Base-by-base conservation (phyloP, 2,888 invertebrate species). In the Athalia rosae region DNA sequence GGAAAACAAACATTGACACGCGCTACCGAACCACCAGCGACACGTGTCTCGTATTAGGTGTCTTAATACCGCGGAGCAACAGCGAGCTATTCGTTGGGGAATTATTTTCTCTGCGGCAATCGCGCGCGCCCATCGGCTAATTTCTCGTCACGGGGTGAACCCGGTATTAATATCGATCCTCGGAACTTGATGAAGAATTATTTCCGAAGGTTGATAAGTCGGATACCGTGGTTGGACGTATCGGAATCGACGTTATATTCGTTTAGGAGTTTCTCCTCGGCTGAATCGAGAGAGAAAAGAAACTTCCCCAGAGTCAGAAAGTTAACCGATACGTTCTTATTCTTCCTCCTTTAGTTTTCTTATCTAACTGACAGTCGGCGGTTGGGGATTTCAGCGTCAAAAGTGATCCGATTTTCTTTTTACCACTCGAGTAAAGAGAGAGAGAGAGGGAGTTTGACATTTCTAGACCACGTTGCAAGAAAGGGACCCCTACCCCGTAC, bases 391-490 rank as follows among this genome's bases (percentile, higher is more conserved):
- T 71, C 56, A 9, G 53, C 28, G 71, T 71, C 56, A 58, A 71
- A 71, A 58, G 43, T 71, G 58, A 58, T 56, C 50, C 58, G 56
- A 58, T 61, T 71, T 71, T 71, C 58, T 58, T 58, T 56, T 58
- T 43, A 45, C 71, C 58, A 71, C 71, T 45, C 43, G 28, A n/a
- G 8, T 13, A 71, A 43, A 28, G 4, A 13, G 9, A 13, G 43
- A 71, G n/a, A n/a, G n/a, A n/a, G n/a, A n/a, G n/a, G 8, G 58
- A 71, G 71, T 71, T 71, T 71, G 71, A 71, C 71, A 71, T 58
- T 71, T 71, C 53, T 45, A 53, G 50, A 11, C 13, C 45, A 43
- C 7, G 13, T 41, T 58, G 43, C 3, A 8, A n/a, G 4, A 9
- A 7, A 8, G 13, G 4, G 50, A 43, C 28, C 11, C 28, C 28